Conservation (phyloP, 2,797 vertebrate genomes). For the Nannoperca obscura region DNA sequence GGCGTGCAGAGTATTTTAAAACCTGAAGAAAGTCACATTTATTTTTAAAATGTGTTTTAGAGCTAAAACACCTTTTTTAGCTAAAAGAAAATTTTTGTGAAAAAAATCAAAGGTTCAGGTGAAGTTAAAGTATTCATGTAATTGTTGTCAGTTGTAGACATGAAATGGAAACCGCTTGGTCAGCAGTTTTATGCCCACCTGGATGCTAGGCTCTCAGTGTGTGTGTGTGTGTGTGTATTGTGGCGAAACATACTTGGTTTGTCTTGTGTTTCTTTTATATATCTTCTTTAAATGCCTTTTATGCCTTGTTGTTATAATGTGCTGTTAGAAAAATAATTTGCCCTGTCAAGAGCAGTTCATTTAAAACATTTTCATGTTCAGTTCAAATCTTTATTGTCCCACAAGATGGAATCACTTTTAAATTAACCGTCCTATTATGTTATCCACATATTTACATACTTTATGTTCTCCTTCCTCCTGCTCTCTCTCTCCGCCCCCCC, state of each 20-base stretch:
- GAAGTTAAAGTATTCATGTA: not conserved
- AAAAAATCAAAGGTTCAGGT: too few species aligned
- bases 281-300: not conserved
- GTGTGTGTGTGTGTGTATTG: not conserved
- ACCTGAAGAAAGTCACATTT: not conserved
- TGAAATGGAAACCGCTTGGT: constrained; percentile 15
- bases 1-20: constrained; percentile 11
- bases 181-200: not conserved
- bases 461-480: too few species aligned
- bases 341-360: not conserved
- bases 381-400: not conserved
- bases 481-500: too few species aligned
- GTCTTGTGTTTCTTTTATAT: not conserved
- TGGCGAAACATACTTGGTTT: not conserved
- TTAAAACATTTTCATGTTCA: not conserved
- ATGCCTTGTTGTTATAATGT: not conserved
- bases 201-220: not conserved
- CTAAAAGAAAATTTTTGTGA: too few species aligned
- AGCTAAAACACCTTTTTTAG: too few species aligned
- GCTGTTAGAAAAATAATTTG: not conserved
- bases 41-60: not conserved
- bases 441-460: not conserved
- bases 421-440: not conserved
- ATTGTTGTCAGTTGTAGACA: not conserved
- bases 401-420: not conserved